A percentile compares a stretch with the other conserved stretches of the same genome.
phyloP scores from a whole-genome alignment of 2,797 vertebrate genomes.

The Antennarius maculatus region DNA sequence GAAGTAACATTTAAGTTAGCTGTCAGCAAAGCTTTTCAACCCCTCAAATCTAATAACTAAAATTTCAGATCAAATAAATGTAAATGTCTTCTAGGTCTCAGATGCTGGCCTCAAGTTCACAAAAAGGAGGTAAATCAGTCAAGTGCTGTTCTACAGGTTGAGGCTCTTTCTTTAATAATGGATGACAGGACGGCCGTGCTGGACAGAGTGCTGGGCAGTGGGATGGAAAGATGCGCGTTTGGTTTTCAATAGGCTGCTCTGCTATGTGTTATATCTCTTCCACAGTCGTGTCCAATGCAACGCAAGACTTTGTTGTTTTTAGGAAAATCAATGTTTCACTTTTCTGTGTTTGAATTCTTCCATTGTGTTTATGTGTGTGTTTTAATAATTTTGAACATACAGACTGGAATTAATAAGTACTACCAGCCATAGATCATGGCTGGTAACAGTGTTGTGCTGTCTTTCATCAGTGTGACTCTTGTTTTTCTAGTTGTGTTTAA shows the following conservation, averaged over 20 bases:
- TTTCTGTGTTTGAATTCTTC: neutral
- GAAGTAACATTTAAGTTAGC: neutral
- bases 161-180: slow-evolving; percentile 56
- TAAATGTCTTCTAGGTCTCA: slow-evolving; percentile 13
- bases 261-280: slow-evolving; percentile 20
- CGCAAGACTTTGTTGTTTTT: neutral
- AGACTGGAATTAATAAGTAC: too few species aligned
- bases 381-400: neutral
- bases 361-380: neutral
- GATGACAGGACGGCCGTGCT: slow-evolving; percentile 45
- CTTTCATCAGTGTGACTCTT: too few species aligned
- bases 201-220: neutral
- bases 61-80: slow-evolving; percentile 45
- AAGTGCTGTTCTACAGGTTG: slow-evolving; percentile 23
- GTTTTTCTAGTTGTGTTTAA: too few species aligned
- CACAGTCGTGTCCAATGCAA: slow-evolving; percentile 1
- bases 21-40: slow-evolving; percentile 13
- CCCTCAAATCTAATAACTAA: slow-evolving; percentile 11
- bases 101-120: slow-evolving; percentile 34
- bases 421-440: too few species aligned
- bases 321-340: neutral
- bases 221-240: slow-evolving; percentile 16
- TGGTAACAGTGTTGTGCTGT: too few species aligned
- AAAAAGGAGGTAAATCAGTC: slow-evolving; percentile 31
- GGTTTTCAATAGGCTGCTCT: neutral